A percentile compares a stretch with the other conserved stretches of the same genome.
Conservation (phyloP, 2,888 invertebrate species). For the Diadromus collaris region DNA sequence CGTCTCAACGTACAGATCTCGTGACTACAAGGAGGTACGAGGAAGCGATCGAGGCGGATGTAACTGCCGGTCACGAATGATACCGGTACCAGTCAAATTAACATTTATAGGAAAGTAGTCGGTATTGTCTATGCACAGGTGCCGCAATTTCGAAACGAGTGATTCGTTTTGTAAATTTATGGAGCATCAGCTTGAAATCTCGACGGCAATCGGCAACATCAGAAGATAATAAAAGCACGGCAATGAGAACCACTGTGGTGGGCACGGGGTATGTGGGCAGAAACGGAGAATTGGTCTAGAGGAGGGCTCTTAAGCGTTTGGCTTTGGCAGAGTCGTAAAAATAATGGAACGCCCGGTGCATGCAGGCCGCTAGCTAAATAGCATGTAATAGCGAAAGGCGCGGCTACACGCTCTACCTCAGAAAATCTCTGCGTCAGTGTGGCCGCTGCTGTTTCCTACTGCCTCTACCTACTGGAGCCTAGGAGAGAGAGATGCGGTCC, state of each 20-base stretch:
- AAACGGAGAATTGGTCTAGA: constrained; percentile 67
- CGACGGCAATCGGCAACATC: neutral
- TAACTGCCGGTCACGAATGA: constrained; percentile 55
- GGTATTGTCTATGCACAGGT: neutral
- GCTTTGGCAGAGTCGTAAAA: constrained; percentile 77
- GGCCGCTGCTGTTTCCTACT: constrained; percentile 40
- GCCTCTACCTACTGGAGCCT: constrained; percentile 45
- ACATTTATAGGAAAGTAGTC: constrained; percentile 58
- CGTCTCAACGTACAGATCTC: constrained; percentile 20
- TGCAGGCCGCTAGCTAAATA: constrained; percentile 75
- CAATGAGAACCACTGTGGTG: constrained; percentile 62
- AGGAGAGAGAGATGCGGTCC: constrained; percentile 53
- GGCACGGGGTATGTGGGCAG: constrained; percentile 59
- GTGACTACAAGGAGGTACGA: constrained; percentile 39
- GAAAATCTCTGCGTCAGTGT: constrained; percentile 53
- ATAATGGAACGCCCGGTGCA: constrained; percentile 75
- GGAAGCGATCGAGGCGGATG: constrained; percentile 14
- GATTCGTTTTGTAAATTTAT: constrained; percentile 10
- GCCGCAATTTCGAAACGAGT: constrained; percentile 38
- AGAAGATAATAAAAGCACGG: neutral
- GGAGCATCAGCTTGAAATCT: neutral
- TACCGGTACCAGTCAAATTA: constrained; percentile 60
- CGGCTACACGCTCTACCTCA: constrained; percentile 59
- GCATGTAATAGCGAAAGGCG: constrained; percentile 75
- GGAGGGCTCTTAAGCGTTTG: constrained; percentile 71